Conservation (phyloP, 2,797 vertebrate species). For the Tapirus indicus region DNA sequence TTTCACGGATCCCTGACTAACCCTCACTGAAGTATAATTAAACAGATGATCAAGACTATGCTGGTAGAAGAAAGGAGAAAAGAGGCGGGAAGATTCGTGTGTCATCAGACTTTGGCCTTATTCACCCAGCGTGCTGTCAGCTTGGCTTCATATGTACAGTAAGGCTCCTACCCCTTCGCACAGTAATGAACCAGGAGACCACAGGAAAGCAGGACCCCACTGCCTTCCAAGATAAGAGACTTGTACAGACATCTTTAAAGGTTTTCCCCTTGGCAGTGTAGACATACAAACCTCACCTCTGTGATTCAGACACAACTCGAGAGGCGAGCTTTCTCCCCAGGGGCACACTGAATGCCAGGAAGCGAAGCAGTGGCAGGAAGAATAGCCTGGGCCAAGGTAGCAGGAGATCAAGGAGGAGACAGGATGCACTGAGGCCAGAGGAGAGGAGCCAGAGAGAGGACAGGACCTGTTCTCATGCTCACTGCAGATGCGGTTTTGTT, state of each 20-base stretch:
- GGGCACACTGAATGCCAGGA: background rate
- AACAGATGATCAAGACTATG: background rate
- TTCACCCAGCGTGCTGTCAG: fast-evolving
- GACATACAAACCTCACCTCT: background rate
- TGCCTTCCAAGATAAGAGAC: background rate
- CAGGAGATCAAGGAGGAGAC: background rate
- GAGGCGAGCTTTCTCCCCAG: background rate
- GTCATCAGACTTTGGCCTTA: background rate
- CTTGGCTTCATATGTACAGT: background rate
- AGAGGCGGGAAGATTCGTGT: background rate
- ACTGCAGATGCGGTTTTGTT: fast-evolving
- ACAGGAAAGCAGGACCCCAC: background rate
- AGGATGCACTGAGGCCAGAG: background rate
- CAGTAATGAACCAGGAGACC: no score
- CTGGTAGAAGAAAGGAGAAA: background rate
- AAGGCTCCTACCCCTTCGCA: background rate
- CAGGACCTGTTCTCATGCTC: background rate
- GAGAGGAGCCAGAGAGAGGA: background rate
- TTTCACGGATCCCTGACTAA: background rate
- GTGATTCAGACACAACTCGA: background rate
- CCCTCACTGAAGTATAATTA: background rate
- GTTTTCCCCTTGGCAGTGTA: background rate
- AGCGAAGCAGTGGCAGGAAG: background rate
- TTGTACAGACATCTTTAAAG: background rate
- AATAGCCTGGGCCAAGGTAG: background rate